Conservation (phyloP, 2,888 invertebrate genomes). For the Metellina segmentata region DNA sequence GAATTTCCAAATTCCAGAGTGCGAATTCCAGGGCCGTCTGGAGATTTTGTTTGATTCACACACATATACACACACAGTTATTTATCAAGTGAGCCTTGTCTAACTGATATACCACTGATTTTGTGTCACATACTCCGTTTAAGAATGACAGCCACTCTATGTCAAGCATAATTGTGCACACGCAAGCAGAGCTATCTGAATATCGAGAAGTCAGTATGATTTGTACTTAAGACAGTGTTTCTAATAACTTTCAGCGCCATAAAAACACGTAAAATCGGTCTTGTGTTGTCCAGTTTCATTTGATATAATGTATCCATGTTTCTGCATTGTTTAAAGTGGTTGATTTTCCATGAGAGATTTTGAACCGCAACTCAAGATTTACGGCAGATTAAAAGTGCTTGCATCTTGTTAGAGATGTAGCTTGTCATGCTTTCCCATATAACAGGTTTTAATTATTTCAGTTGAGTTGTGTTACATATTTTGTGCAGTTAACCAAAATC, state of each 20-base stretch:
- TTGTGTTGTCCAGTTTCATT: no score
- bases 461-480: no score
- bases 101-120: neutral
- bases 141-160: neutral
- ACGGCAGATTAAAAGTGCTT: no score
- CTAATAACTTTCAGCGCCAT: neutral
- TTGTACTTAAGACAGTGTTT: slow-evolving; percentile 39
- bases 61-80: slow-evolving; percentile 4
- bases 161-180: slow-evolving; percentile 32
- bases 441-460: no score
- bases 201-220: slow-evolving; percentile 20
- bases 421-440: no score
- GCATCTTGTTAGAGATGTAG: no score
- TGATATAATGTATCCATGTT: no score
- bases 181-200: slow-evolving; percentile 30
- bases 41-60: slow-evolving; percentile 73
- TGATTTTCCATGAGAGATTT: no score
- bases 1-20: slow-evolving; percentile 70
- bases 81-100: slow-evolving; percentile 10
- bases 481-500: no score
- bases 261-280: no score
- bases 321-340: no score
- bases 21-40: slow-evolving; percentile 73
- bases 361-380: no score
- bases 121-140: slow-evolving; percentile 25